Evolutionary conservation across 2,113 vertebrate species (phyloP).

Genomic region (Lethenteron camtschaticum): DNA sequence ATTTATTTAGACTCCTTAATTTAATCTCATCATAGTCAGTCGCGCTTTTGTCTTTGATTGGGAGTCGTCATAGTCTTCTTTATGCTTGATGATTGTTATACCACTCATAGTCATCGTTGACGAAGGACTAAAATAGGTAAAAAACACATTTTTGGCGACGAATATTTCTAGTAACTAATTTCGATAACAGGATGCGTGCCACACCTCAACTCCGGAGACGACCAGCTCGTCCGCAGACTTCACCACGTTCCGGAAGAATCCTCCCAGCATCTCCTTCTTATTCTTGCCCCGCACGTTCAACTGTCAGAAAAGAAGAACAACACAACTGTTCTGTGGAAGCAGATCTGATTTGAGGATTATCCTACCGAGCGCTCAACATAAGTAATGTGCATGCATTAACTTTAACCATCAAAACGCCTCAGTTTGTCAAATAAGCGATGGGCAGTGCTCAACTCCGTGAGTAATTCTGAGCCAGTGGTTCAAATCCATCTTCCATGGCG

Average conservation of each 20-base stretch:
- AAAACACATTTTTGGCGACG: too few relatives aligned
- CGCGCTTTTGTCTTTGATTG: too few relatives aligned
- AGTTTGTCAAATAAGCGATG: too few relatives aligned
- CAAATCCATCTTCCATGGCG: conserved; percentile 3
- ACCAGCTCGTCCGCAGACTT: conserved; percentile 87
- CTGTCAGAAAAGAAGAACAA: conserved; percentile 19
- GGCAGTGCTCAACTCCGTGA: conserved; percentile 14
- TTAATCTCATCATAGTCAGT: too few relatives aligned
- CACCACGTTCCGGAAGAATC: conserved; percentile 79
- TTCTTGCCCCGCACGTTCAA: conserved; percentile 81
- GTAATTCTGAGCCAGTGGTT: conserved; percentile 17
- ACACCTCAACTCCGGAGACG: conserved; percentile 72
- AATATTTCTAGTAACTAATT: too few relatives aligned
- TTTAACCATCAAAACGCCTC: not conserved
- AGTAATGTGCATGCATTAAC: not conserved
- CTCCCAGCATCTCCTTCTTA: conserved; percentile 87
- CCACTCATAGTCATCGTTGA: too few relatives aligned
- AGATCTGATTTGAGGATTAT: not conserved
- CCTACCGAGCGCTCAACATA: not conserved
- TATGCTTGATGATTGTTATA: too few relatives aligned
- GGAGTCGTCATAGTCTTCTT: too few relatives aligned
- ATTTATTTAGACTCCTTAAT: too few relatives aligned
- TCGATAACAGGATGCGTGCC: too few relatives aligned
- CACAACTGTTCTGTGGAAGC: not conserved
- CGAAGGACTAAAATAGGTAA: too few relatives aligned